Evolutionary conservation across 2,888 invertebrate genomes (phyloP), one percentile per base, ranked within the genome.

Genomic region (Adineta ricciae): DNA sequence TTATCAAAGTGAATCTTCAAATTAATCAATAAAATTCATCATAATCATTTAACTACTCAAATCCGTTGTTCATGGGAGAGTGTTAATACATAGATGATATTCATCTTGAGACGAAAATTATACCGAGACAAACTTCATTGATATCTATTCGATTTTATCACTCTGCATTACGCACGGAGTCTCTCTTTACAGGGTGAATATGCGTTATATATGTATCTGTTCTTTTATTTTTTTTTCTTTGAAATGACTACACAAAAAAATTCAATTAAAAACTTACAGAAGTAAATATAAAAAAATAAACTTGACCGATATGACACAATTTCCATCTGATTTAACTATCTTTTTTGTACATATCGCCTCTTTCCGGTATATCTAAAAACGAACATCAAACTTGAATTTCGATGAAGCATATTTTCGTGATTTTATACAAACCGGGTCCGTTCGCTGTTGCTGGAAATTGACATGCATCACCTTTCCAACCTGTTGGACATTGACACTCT

Each of bases 261-360:
- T n/a, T 64, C 32, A 36, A 64, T 32, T 64, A 2, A 32, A 64
- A 64, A 32, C 32, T 64, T 64, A 16, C 32, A 64, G 16, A 64
- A 64, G 16, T 64, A 64, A 36, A 64, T 32, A 64, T 64, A 64
- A 64, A 64, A 64, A 64, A 64, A 64, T 64, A 64, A 4, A 64
- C 14, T 32, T 64, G 14, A 64, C 32, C 32, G 27, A 64, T 19
- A 54, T 32, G 27, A 19, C 27, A 32, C 32, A 4, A 32, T 4
- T 64, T 32, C 4, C 3, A 46, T 46, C 14, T 32, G 27, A 32
- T 64, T n/a, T 64, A 64, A 19, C 32, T 36, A 32, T 78, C 78
- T 78, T 38, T 78, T n/a, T 78, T 78, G n/a, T 41, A 78, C 78
- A 41, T 41, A 78, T 78, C 78, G 41, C 78, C 78, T 41, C 78